Conservation (phyloP, 2,888 invertebrate genomes). For the Nephrotoma flavescens region DNA sequence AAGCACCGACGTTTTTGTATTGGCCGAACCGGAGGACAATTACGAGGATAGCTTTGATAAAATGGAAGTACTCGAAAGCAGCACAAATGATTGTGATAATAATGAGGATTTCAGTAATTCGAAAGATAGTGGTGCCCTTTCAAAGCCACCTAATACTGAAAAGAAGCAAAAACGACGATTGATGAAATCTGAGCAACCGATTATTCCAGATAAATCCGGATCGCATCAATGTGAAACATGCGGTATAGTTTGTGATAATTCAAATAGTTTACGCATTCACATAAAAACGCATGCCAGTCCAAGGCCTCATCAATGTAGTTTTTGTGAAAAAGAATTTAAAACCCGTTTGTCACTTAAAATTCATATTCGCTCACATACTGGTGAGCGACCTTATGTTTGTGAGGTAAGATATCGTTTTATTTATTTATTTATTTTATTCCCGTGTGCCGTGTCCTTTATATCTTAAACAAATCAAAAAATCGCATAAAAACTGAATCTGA, state of each 20-base stretch:
- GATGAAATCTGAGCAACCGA: neutral
- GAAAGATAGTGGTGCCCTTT: neutral
- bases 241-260: constrained; percentile 12
- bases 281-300: constrained; percentile 9
- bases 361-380: constrained; percentile 14
- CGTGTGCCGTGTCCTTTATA: constrained; percentile 10
- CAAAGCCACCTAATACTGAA: neutral
- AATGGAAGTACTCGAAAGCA: neutral
- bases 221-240: constrained; percentile 13
- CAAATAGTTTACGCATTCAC: constrained; percentile 10
- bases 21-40: neutral
- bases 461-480: neutral
- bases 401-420: constrained; percentile 8
- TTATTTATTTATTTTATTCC: constrained; percentile 4
- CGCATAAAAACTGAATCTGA: neutral
- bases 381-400: constrained; percentile 14
- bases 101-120: neutral
- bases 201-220: neutral
- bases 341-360: constrained; percentile 10
- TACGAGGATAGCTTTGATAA: neutral
- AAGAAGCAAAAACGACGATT: neutral
- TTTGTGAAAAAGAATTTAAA: constrained; percentile 13
- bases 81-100: neutral
- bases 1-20: neutral
- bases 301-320: constrained; percentile 10